Percentiles rank a stretch among this genome's conserved stretches.
phyloP scores from a whole-genome alignment of 1,140 invertebrate species.

The Drosophila nigromelanica region DNA sequence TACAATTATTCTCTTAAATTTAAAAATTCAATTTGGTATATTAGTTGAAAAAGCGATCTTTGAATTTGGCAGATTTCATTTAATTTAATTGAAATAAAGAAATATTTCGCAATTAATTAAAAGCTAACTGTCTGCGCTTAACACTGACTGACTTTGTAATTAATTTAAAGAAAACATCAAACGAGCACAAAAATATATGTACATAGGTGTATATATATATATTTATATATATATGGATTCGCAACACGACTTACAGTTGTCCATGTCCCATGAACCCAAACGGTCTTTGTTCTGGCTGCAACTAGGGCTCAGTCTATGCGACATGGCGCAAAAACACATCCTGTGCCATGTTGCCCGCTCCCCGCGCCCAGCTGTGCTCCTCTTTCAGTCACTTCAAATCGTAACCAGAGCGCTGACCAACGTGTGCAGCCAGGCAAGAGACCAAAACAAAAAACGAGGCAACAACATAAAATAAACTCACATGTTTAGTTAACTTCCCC shows the following conservation, averaged over 20 bases:
- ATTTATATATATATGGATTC: not conserved
- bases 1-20: too few relatives aligned
- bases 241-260: conserved; percentile 17
- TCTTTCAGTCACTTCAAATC: not conserved
- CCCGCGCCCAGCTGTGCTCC: not conserved
- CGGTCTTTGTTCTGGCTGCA: conserved; percentile 28
- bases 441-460: conserved; percentile 42
- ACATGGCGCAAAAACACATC: conserved; percentile 36
- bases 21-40: too few relatives aligned
- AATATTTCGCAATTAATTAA: conserved; percentile 30
- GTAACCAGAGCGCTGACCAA: conserved; percentile 18
- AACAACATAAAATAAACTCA: conserved; percentile 73
- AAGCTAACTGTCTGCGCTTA: conserved; percentile 8
- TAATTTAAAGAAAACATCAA: conserved; percentile 56
- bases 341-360: conserved; percentile 1
- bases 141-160: conserved; percentile 44
- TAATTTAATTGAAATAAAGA: conserved; percentile 17
- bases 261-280: conserved; percentile 24
- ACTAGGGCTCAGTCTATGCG: conserved; percentile 25
- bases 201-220: not conserved
- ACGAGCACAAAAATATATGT: conserved; percentile 14
- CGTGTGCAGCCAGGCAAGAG: conserved; percentile 45
- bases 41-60: not conserved
- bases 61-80: conserved; percentile 5
- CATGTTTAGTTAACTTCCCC: conserved; percentile 71